Percentiles rank a stretch among this genome's conserved stretches.
phyloP scores from a whole-genome alignment of 2,113 vertebrate genomes.

The Calcarius ornatus region DNA sequence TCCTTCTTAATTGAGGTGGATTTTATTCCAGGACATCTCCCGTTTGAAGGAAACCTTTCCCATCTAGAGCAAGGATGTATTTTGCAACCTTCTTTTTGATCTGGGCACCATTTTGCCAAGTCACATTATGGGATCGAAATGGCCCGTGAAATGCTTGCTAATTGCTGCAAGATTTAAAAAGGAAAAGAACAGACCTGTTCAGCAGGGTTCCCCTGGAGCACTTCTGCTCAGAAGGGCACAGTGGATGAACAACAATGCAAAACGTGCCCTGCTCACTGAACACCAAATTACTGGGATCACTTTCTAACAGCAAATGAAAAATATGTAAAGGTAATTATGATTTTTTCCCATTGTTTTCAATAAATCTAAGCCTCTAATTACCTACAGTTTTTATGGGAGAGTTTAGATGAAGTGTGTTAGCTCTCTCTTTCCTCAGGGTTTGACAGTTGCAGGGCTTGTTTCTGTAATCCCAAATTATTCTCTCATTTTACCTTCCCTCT shows the following conservation, averaged over 20 bases:
- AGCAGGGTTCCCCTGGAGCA: conserved; percentile 3
- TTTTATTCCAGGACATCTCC: conserved; percentile 23
- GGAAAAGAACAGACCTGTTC: conserved; percentile 58
- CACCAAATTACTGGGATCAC: conserved; percentile 75
- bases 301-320: conserved; percentile 73
- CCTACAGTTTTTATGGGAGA: conserved; percentile 55
- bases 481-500: conserved; percentile 33
- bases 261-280: conserved; percentile 64
- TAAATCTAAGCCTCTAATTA: conserved; percentile 76
- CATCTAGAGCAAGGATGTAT: conserved; percentile 58
- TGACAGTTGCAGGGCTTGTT: conserved; percentile 32
- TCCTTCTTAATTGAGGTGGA: neutral
- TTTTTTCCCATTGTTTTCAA: conserved; percentile 75
- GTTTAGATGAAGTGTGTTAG: conserved; percentile 34
- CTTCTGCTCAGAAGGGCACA: conserved; percentile 50
- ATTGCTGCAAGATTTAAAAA: conserved; percentile 80
- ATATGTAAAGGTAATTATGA: conserved; percentile 80
- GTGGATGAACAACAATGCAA: conserved; percentile 45
- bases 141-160: conserved; percentile 85
- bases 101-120: conserved; percentile 70
- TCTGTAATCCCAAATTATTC: conserved; percentile 64
- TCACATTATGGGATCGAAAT: conserved; percentile 79
- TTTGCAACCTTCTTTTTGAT: conserved; percentile 51
- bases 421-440: conserved; percentile 59
- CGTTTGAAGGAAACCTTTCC: conserved; percentile 48